Conservation (phyloP, 2,113 vertebrate species). For the Ochotona princeps region DNA sequence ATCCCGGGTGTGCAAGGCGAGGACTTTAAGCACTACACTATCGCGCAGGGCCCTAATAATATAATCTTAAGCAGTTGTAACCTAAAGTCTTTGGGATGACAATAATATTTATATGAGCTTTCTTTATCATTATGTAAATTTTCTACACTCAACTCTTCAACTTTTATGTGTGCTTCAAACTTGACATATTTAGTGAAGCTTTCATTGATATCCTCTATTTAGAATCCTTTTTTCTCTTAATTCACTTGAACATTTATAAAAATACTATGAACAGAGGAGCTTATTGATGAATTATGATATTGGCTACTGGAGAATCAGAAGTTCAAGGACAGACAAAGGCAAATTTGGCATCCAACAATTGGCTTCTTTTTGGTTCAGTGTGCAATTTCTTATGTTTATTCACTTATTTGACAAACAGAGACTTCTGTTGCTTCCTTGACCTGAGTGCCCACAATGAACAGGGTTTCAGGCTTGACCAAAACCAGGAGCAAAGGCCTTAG, state of each 20-base stretch:
- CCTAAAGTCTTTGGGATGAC: background rate
- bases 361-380: no score
- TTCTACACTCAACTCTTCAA: background rate
- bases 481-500: no score
- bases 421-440: no score
- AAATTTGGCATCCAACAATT: background rate
- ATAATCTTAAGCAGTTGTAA: background rate
- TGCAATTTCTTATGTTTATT: background rate
- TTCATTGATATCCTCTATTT: background rate
- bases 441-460: no score
- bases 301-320: background rate
- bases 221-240: background rate
- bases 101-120: background rate
- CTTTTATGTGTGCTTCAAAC: background rate
- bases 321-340: background rate
- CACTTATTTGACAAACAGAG: no score
- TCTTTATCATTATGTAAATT: background rate
- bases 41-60: no score
- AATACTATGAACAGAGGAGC: background rate
- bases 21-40: no score
- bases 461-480: no score
- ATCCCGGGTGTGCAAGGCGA: no score
- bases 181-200: background rate
- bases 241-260: background rate
- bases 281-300: background rate